These are phyloP conservation scores for Papilio glaucus DNA, from an alignment of 1,140 invertebrate species.

Conservation along the genomic window DNA sequence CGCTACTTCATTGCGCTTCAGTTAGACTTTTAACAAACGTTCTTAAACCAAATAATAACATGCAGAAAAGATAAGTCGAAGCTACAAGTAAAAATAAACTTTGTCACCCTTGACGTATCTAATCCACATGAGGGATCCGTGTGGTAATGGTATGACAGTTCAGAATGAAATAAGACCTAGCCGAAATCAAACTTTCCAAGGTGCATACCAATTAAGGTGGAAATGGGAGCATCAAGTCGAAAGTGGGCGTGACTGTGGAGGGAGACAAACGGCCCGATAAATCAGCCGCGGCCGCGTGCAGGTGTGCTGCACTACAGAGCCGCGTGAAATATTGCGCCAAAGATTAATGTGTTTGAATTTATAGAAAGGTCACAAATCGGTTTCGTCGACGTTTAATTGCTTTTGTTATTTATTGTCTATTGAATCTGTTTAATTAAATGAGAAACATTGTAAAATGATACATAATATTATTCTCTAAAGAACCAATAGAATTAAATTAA, in stretches of 20 bases:
- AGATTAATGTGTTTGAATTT: constrained; percentile 43
- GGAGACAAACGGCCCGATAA: constrained; percentile 64
- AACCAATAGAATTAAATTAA: neutral
- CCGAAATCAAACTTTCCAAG: neutral
- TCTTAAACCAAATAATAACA: neutral
- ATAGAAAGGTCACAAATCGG: constrained; percentile 33
- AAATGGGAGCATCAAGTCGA: constrained; percentile 6
- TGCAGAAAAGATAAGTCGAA: neutral
- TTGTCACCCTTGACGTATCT: no score
- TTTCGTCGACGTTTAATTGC: constrained; percentile 18
- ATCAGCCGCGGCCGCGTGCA: constrained; percentile 65
- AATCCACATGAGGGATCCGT: no score
- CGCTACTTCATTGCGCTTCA: no score
- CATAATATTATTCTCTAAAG: neutral
- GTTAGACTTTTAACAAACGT: no score
- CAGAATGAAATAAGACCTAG: neutral
- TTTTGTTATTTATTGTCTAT: constrained; percentile 18
- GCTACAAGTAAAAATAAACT: no score
- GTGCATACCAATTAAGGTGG: constrained; percentile 14
- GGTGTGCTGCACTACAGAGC: constrained; percentile 64
- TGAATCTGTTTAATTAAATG: constrained; percentile 20
- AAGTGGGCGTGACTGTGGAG: constrained; percentile 42
- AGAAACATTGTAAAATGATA: neutral
- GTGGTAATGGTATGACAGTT: neutral
- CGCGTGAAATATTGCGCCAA: constrained; percentile 62